Evolutionary conservation across 2,113 vertebrate species (phyloP).

Genomic region (Chaetops frenatus): DNA sequence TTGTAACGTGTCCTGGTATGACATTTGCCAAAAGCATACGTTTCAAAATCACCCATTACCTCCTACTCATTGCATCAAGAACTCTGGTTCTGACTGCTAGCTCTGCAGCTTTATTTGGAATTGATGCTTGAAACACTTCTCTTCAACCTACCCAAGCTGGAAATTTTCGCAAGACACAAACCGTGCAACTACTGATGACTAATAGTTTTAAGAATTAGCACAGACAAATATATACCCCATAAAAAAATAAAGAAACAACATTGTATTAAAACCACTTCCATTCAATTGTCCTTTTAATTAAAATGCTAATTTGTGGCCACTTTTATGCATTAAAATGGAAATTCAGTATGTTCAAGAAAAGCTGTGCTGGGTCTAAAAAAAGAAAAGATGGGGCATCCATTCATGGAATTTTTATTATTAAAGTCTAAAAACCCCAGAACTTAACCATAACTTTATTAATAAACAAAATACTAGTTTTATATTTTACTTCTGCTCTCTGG

Average conservation of each 20-base stretch:
- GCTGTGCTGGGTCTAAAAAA: background rate
- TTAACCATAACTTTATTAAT: background rate
- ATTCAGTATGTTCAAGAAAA: background rate
- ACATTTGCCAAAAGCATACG: background rate
- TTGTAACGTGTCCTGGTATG: background rate
- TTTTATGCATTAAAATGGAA: background rate
- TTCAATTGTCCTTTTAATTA: background rate
- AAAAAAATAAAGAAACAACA: background rate
- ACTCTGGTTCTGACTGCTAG: slow-evolving; percentile 7
- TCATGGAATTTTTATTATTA: background rate
- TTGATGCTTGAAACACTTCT: background rate
- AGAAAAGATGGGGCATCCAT: background rate
- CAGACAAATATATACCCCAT: background rate
- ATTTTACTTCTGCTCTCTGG: background rate
- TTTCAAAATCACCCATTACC: background rate
- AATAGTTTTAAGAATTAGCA: background rate
- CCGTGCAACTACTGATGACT: background rate
- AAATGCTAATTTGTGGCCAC: background rate
- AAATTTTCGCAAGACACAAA: background rate
- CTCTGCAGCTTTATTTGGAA: background rate
- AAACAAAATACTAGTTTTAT: background rate
- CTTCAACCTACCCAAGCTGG: background rate
- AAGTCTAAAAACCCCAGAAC: background rate
- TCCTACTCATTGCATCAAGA: background rate
- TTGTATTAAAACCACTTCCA: background rate